Percentiles rank a stretch among this genome's conserved stretches.
phyloP scores from a whole-genome alignment of 2,888 invertebrate species.

The Ophion ellenae region DNA sequence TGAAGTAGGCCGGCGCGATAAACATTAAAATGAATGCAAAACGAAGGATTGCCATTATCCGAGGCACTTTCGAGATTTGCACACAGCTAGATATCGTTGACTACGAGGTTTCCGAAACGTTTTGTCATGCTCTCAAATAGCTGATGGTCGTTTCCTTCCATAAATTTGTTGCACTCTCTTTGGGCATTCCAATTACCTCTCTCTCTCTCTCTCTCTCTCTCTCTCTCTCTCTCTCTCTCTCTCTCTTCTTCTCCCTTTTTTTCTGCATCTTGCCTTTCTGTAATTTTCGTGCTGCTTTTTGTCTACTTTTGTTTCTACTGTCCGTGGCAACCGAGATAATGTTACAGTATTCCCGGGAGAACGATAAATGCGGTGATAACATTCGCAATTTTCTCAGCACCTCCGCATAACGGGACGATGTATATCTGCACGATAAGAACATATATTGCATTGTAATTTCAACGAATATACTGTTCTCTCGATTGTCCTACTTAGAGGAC shows the following conservation, averaged over 20 bases:
- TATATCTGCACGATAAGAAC: conserved; percentile 21
- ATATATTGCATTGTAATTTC: neutral
- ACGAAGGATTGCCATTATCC: conserved; percentile 50
- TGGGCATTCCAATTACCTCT: neutral
- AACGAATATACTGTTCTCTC: neutral
- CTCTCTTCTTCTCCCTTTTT: neutral
- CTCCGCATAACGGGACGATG: conserved; percentile 9
- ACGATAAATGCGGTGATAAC: conserved; percentile 16
- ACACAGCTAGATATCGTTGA: conserved; percentile 26
- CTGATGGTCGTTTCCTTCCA: conserved; percentile 38
- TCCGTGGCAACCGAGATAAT: conserved; percentile 23
- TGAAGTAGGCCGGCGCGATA: conserved; percentile 62
- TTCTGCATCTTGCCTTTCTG: neutral
- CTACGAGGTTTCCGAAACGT: conserved; percentile 32
- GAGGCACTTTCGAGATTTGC: conserved; percentile 52
- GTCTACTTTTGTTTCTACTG: neutral
- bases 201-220: neutral
- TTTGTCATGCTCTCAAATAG: conserved; percentile 34
- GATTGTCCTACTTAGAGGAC: neutral
- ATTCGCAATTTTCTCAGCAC: conserved; percentile 22
- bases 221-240: neutral
- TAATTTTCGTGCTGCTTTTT: conserved; percentile 8
- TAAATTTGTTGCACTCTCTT: conserved; percentile 30
- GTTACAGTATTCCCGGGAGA: conserved; percentile 19
- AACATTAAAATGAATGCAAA: conserved; percentile 52